Evolutionary conservation across 1,140 invertebrate genomes (phyloP).

Genomic region (Megalopta genalis): DNA sequence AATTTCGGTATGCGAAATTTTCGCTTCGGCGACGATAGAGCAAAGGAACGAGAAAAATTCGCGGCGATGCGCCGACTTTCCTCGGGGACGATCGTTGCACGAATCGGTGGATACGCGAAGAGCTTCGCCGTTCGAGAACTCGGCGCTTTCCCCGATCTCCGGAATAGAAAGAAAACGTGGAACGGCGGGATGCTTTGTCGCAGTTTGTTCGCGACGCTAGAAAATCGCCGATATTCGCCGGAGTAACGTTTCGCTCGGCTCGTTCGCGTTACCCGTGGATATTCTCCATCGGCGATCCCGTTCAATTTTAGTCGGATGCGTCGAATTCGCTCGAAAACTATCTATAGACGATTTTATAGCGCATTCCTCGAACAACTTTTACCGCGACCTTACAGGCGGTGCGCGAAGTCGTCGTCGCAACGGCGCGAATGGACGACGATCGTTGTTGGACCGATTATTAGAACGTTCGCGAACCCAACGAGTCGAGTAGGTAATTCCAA

Average conservation of each 20-base stretch:
- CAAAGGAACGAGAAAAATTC: neutral
- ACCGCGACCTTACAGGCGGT: no score
- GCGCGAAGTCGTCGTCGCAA: no score
- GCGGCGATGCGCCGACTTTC: constrained; percentile 23
- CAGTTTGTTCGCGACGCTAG: neutral
- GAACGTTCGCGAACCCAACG: no score
- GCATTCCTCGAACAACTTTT: no score
- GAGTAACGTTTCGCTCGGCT: neutral
- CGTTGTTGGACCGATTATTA: no score
- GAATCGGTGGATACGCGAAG: constrained; percentile 5
- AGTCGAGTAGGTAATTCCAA: no score
- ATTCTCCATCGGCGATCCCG: neutral
- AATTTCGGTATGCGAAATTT: no score
- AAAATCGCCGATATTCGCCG: neutral
- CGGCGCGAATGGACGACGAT: no score
- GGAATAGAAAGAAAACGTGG: constrained; percentile 42
- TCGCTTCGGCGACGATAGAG: no score
- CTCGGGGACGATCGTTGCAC: constrained; percentile 8
- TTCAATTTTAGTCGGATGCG: no score
- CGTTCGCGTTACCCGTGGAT: neutral
- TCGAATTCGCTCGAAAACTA: no score
- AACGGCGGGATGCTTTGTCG: constrained; percentile 3
- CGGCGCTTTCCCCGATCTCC: constrained; percentile 48
- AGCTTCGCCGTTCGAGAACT: neutral
- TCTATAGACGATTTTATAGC: no score